A percentile compares a stretch with the other conserved stretches of the same genome.
Conservation (phyloP, 2,888 invertebrate species). For the Pseudanteris insignis region DNA sequence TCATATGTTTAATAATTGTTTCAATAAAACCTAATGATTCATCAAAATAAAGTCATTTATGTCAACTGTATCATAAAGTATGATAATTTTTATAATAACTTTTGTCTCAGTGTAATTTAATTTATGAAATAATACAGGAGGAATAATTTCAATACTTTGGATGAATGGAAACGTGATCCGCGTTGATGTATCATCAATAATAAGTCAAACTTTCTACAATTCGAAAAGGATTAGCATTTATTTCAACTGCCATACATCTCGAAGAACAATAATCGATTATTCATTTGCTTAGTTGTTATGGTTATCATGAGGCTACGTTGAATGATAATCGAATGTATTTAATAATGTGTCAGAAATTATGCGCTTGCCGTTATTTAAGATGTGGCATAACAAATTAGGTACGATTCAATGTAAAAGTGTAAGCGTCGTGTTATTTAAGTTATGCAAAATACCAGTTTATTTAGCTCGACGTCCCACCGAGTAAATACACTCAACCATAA, state of each 20-base stretch:
- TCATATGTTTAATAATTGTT: no score
- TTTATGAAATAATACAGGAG: no score
- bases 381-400: slow-evolving; percentile 29
- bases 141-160: no score
- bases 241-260: not conserved
- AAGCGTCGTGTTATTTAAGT: slow-evolving; percentile 15
- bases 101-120: no score
- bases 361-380: slow-evolving; percentile 24
- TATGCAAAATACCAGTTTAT: slow-evolving; percentile 12
- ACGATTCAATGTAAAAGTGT: slow-evolving; percentile 26
- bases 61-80: no score
- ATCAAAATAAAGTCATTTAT: no score
- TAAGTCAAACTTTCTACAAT: slow-evolving; percentile 22
- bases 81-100: no score
- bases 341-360: slow-evolving; percentile 21
- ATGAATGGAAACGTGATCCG: slow-evolving; percentile 8
- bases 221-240: slow-evolving; percentile 14
- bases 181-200: slow-evolving; percentile 10
- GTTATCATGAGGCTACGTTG: slow-evolving; percentile 12
- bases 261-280: slow-evolving; percentile 6
- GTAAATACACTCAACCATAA: slow-evolving; percentile 12
- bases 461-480: slow-evolving; percentile 11
- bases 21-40: no score
- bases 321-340: slow-evolving; percentile 21
- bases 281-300: slow-evolving; percentile 8